Conservation (phyloP, 2,888 invertebrate genomes). For the Cerastis rubricosa region DNA sequence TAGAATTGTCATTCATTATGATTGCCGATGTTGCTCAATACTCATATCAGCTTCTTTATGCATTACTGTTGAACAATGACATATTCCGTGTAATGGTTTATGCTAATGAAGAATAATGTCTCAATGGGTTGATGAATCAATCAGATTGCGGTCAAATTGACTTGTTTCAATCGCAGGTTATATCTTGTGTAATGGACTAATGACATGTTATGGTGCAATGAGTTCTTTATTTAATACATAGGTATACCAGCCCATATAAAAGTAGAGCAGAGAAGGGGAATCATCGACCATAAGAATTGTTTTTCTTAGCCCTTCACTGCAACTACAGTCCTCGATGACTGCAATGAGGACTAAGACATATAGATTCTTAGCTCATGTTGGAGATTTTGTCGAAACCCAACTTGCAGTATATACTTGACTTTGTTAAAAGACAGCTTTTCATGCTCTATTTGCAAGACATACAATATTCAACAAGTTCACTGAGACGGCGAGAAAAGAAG, state of each 20-base stretch:
- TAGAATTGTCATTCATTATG: constrained; percentile 36
- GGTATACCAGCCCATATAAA: background rate
- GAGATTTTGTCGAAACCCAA: background rate
- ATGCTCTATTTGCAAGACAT: background rate
- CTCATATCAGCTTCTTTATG: constrained; percentile 25
- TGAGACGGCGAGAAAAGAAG: background rate
- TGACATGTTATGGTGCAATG: background rate
- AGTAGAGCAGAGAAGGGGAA: background rate
- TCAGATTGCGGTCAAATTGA: constrained; percentile 35
- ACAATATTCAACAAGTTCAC: background rate
- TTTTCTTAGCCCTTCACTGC: background rate
- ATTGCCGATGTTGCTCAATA: constrained; percentile 39
- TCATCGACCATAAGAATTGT: background rate
- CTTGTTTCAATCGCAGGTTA: constrained; percentile 31
- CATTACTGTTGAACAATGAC: constrained; percentile 55
- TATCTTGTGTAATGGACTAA: background rate
- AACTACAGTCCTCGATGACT: background rate
- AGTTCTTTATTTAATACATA: background rate
- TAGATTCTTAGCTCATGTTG: background rate
- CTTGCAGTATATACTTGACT: background rate
- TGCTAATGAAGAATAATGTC: constrained; percentile 47
- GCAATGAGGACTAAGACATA: background rate
- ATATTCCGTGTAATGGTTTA: constrained; percentile 44
- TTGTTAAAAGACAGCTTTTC: background rate
- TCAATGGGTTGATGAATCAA: constrained; percentile 48